Base-by-base conservation (phyloP, 2,113 vertebrate genomes). In the Aldabrachelys gigantea region DNA sequence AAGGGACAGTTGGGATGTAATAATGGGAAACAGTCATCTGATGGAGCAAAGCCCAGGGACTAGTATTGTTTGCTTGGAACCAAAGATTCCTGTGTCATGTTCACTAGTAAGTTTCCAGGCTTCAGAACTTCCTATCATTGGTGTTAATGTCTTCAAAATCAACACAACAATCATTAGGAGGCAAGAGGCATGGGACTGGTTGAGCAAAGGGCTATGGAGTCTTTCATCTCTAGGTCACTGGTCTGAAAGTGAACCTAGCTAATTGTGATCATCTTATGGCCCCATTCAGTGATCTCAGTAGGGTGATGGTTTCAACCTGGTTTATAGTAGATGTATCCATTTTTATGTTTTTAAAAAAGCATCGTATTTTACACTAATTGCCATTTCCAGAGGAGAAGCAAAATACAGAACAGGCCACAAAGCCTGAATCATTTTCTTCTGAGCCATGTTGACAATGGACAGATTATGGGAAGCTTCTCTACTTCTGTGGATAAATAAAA, bases 281-380 rank as follows among this genome's bases (percentile, higher is more conserved):
- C 41, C 82, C 41, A 38, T 80, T 54, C 0, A 0, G 0, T 62
- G 52, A 49, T 84, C 87, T 89, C 0, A 0, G 16, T 47, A 85
- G 56, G 44, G 47, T 92, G 65, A 50, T 0, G 0, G 35, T 69
- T 52, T 92, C 65, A 1, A 1, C 47, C 2, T 9, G 78, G 53
- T 78, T 88, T 89, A 65, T 72, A 72, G 19, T 10, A 38, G 19
- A 81, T 75, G 69, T 56, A 76, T 44, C 82, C 85, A 53, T 72
- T 89, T 17, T 59, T 25, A 1, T 17, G 6, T 25, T 88, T 89
- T 80, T 31, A 9, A 86, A 93, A 86, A 82, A n/a, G 35, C 22
- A 41, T 38, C 47, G 31, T 5, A 4, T 3, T 62, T 38, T 82
- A 38, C 31, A 13, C 38, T 89, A 80, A 90, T 25, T 90, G 80